Conservation (phyloP, 30 jellyfish, hydroid and myxozoan species). For the Turritopsis dohrnii region DNA sequence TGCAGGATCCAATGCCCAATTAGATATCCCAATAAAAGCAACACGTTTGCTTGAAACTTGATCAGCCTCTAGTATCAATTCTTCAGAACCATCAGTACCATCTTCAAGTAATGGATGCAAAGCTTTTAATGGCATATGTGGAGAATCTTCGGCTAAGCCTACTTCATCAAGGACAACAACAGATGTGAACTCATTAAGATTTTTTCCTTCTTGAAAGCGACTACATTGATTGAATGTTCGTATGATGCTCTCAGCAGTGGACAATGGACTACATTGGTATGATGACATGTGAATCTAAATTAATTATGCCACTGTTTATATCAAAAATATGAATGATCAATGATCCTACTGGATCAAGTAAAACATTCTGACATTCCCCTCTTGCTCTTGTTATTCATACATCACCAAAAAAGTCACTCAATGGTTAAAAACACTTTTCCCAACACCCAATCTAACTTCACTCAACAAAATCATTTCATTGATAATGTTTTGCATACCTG, state of each 20-base stretch:
- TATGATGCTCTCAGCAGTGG: constrained; percentile 65
- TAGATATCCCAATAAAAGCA: constrained; percentile 65
- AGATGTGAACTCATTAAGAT: constrained; percentile 50
- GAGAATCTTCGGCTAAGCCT: constrained; percentile 77
- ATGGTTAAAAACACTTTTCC: not conserved
- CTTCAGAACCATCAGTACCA: constrained; percentile 87
- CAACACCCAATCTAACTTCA: not conserved
- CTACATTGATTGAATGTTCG: constrained; percentile 56
- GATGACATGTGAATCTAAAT: constrained; percentile 56
- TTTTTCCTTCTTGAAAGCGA: constrained; percentile 71
- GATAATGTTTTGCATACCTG: constrained; percentile 49
- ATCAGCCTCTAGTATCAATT: constrained; percentile 44
- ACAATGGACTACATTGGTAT: constrained; percentile 77
- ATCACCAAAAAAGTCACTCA: too few species aligned
- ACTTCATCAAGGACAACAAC: constrained; percentile 85
- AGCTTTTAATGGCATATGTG: constrained; percentile 77
- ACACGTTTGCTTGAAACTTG: constrained; percentile 49
- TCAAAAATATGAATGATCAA: not conserved
- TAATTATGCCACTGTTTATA: not conserved
- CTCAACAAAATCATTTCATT: not conserved
- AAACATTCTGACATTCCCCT: too few species aligned
- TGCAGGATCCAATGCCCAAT: constrained; percentile 79
- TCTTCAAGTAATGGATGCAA: constrained; percentile 79
- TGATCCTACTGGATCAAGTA: not conserved
- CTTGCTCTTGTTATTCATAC: too few species aligned